These are phyloP conservation scores for Amphibalanus amphitrite DNA, from an alignment of 1,140 invertebrate species.

Conservation along the genomic window DNA sequence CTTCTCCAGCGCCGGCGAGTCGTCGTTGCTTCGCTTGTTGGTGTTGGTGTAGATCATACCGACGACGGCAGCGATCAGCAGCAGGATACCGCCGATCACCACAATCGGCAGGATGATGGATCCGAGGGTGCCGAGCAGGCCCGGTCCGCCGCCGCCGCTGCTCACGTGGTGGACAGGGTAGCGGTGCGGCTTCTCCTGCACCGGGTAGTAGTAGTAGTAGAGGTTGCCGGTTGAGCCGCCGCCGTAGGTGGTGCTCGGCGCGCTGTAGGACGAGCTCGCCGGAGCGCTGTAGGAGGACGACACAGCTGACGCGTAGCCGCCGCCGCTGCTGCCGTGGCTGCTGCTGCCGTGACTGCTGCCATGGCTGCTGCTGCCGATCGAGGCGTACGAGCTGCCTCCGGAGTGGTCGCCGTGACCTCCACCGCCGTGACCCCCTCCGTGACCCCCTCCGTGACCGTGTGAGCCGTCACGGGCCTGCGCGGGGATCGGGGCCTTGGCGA, in stretches of 20 bases:
- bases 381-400: no score
- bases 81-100: slow-evolving; percentile 14
- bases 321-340: background rate
- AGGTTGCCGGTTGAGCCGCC: slow-evolving; percentile 17
- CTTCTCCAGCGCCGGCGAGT: slow-evolving; percentile 8
- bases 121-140: slow-evolving; percentile 13
- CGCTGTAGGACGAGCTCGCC: slow-evolving; percentile 12
- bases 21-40: slow-evolving; percentile 7
- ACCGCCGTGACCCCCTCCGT: background rate
- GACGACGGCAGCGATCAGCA: slow-evolving; percentile 14
- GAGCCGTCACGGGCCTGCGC: no score
- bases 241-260: slow-evolving; percentile 13
- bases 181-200: slow-evolving; percentile 12
- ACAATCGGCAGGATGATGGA: slow-evolving; percentile 16
- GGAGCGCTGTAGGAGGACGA: no score
- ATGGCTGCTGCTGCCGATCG: background rate
- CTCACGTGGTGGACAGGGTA: background rate
- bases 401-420: slow-evolving; percentile 6
- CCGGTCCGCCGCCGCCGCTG: slow-evolving; percentile 8
- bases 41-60: slow-evolving; percentile 12
- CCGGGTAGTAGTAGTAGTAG: slow-evolving; percentile 19
- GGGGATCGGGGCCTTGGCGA: no score
- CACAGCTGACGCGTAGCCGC: no score
- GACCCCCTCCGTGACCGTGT: no score
- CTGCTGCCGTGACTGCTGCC: no score